Percentiles rank a stretch among this genome's conserved stretches.
These are phyloP conservation scores for Wiebesia pumilae DNA, from an alignment of 1,140 invertebrate species.

Conservation along the genomic window DNA sequence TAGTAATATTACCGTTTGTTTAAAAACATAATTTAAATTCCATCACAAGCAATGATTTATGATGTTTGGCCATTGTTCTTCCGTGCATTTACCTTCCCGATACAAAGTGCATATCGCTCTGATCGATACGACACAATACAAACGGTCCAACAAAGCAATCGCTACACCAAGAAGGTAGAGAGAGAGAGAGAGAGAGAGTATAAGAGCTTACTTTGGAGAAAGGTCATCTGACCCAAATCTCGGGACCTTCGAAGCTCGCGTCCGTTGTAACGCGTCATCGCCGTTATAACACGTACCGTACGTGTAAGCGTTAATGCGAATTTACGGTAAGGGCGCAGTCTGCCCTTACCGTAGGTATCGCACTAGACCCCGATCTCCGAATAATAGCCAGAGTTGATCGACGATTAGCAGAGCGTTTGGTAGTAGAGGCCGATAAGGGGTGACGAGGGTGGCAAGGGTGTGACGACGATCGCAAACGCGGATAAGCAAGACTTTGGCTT, in stretches of 20 bases:
- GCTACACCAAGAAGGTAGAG: background rate
- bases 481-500: constrained; percentile 20
- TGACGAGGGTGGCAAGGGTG: background rate
- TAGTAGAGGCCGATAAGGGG: background rate
- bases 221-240: constrained; percentile 58
- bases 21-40: no score
- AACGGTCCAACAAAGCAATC: background rate
- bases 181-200: no score
- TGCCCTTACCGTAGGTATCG: background rate
- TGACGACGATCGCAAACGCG: constrained; percentile 23
- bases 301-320: constrained; percentile 57
- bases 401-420: constrained; percentile 55
- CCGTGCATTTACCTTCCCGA: no score
- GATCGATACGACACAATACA: background rate
- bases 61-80: no score
- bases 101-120: no score
- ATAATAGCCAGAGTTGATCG: constrained; percentile 48
- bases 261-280: background rate
- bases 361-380: constrained; percentile 6
- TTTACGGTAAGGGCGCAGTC: constrained; percentile 57
- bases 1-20: no score
- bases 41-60: no score
- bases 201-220: background rate
- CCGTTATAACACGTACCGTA: background rate
- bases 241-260: background rate